Percentiles rank a stretch among this genome's conserved stretches.
Evolutionary conservation across 2,797 vertebrate genomes (phyloP).

Genomic region (Xenops minutus): DNA sequence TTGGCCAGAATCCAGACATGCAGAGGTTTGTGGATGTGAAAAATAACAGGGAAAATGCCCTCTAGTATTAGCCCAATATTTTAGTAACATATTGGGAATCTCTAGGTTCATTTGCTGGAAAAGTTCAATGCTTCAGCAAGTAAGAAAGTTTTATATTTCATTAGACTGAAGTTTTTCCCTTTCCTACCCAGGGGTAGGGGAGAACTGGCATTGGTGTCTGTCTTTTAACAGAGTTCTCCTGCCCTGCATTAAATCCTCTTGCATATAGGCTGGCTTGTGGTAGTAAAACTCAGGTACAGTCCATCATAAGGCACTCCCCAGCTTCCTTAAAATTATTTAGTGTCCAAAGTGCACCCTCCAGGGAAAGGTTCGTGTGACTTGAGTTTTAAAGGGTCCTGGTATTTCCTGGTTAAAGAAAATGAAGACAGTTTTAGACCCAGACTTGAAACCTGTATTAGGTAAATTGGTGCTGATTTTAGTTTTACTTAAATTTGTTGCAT

Average conservation of each 20-base stretch:
- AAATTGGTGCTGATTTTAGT: neutral
- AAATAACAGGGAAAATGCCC: conserved; percentile 50
- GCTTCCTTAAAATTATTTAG: neutral
- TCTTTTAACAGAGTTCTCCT: neutral
- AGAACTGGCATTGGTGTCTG: neutral
- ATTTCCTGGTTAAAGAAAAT: neutral
- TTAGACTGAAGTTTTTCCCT: neutral
- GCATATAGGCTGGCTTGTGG: rapidly evolving
- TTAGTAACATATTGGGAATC: neutral
- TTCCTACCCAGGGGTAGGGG: neutral
- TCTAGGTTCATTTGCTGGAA: neutral
- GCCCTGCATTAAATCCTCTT: neutral
- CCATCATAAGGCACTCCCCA: neutral
- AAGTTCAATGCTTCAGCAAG: neutral
- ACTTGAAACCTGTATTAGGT: neutral
- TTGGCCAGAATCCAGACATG: conserved; percentile 43
- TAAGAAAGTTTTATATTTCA: neutral
- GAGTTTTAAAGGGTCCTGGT: neutral
- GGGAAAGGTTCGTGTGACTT: neutral
- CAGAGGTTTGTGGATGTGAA: conserved; percentile 41
- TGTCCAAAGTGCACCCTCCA: neutral
- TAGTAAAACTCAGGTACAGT: neutral
- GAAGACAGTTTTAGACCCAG: neutral
- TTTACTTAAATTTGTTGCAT: neutral
- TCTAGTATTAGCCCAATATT: conserved; percentile 39